Evolutionary conservation across 2,797 vertebrate species (phyloP).

Genomic region (Megalops cyprinoides): DNA sequence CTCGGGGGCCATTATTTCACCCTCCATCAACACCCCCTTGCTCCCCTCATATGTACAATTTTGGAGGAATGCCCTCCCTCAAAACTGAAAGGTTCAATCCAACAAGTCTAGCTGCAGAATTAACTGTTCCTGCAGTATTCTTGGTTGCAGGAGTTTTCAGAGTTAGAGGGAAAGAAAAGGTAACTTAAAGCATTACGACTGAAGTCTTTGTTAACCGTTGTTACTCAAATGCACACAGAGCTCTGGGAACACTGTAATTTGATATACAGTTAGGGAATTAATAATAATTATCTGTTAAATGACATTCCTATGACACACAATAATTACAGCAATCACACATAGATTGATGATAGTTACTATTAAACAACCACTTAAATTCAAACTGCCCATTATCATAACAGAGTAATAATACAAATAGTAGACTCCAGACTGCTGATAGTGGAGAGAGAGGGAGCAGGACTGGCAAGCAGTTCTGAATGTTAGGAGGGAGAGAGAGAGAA

Average conservation of each 20-base stretch:
- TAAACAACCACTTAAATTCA: background rate
- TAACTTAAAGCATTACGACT: background rate
- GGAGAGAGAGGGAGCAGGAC: conserved; percentile 22
- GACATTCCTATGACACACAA: background rate
- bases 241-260: too few species aligned
- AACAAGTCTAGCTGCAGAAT: background rate
- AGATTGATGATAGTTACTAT: background rate
- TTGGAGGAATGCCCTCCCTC: background rate
- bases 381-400: background rate
- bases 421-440: background rate
- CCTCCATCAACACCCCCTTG: conserved; percentile 43
- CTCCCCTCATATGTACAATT: conserved; percentile 40
- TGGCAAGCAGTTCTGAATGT: too few species aligned
- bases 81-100: background rate
- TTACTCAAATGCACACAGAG: too few species aligned
- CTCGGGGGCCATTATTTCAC: conserved; percentile 46
- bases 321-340: background rate
- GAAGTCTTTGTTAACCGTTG: background rate
- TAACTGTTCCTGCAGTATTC: background rate
- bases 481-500: conserved; percentile 39
- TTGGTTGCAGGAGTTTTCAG: background rate
- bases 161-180: background rate
- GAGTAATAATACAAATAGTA: background rate
- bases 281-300: background rate
- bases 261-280: background rate